Percentiles rank a stretch among this genome's conserved stretches.
Evolutionary conservation across 2,888 invertebrate genomes (phyloP).

Genomic region (Smittia sp.): DNA sequence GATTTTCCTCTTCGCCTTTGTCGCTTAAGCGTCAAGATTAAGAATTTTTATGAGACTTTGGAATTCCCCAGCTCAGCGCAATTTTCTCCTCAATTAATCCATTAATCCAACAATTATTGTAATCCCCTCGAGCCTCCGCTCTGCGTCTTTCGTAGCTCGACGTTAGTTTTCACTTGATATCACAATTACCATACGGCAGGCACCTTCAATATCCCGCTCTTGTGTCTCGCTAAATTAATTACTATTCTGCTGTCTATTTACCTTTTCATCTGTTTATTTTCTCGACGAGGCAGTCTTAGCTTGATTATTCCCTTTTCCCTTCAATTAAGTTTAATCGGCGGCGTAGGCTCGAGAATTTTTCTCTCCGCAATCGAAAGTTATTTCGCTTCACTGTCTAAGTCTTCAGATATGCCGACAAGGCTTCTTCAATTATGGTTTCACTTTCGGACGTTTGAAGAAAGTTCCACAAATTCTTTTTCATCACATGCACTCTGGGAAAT

Average conservation of each 20-base stretch:
- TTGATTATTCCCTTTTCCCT: background rate
- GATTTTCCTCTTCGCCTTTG: background rate
- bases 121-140: background rate
- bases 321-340: slow-evolving; percentile 14
- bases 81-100: slow-evolving; percentile 31
- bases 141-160: background rate
- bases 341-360: background rate
- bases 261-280: slow-evolving; percentile 12
- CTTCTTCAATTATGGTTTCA: background rate
- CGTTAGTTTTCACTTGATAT: slow-evolving; percentile 23
- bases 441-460: background rate
- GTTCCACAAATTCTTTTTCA: no score
- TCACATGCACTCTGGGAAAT: background rate
- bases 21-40: background rate
- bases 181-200: slow-evolving; percentile 20
- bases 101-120: slow-evolving; percentile 25
- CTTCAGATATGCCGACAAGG: background rate
- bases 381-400: background rate
- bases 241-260: slow-evolving; percentile 9
- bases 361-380: background rate
- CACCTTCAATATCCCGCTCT: background rate
- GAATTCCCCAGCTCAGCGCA: background rate
- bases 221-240: background rate
- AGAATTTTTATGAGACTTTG: background rate
- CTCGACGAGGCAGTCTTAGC: background rate